Conservation (phyloP, 2,113 vertebrate species). For the Piaya cayana region DNA sequence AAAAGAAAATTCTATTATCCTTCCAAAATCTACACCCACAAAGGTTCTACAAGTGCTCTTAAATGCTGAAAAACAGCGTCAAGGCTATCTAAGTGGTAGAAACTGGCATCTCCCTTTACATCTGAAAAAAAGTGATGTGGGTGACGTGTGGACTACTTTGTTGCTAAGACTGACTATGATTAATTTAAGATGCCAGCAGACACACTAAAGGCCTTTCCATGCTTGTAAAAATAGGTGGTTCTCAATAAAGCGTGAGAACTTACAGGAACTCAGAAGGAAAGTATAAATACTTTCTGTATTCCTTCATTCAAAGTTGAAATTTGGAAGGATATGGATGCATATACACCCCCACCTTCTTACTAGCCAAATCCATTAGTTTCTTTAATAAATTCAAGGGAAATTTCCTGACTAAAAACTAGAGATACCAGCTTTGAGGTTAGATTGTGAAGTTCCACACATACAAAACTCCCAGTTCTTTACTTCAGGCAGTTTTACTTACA, state of each 20-base stretch:
- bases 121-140: neutral
- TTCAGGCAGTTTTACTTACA: neutral
- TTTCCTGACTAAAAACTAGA: neutral
- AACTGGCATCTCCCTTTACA: neutral
- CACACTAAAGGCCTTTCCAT: neutral
- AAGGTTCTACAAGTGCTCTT: neutral
- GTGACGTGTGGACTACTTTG: neutral
- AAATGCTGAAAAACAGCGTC: neutral
- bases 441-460: neutral
- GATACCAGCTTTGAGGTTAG: neutral
- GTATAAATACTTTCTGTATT: neutral
- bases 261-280: neutral
- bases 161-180: neutral
- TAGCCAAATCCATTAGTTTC: neutral
- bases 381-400: neutral
- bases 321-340: neutral
- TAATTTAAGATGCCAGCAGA: neutral
- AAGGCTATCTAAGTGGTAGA: neutral
- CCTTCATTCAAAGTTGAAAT: neutral
- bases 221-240: neutral
- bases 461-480: neutral
- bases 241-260: neutral
- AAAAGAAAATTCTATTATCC: neutral
- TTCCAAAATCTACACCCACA: neutral
- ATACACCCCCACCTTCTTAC: neutral